Evolutionary conservation across 2,888 invertebrate species (phyloP), one percentile per base, ranked within the genome.

Genomic region (Lithophane semibrunnea): DNA sequence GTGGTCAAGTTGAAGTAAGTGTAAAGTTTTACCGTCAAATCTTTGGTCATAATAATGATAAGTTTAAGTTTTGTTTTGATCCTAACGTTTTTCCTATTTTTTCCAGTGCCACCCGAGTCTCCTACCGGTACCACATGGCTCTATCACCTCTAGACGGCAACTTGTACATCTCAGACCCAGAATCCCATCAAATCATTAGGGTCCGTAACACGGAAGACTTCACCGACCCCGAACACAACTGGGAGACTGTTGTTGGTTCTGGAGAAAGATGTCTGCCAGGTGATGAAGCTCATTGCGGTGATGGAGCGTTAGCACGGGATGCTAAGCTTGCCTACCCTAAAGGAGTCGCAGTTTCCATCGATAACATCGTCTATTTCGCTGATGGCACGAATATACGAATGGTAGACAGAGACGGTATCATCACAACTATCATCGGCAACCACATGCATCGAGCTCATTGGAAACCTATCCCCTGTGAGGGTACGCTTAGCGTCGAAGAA

Each of bases 61-160:
- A 44, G 8, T 44, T 65, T 29, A 42, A 37, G 3, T 24, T 49
- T 13, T 3, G 54, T 52, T 56, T 56, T 56, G 12, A 24, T 69
- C 42, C 49, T 79, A 67, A 73, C 9, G 4, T 13, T 24, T 37
- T 12, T 74, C 71, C 75, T 77, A 78, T 79, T 74, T 60, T 80
- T 95, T 97, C 86, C 96, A 99, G 99, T 92, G 98, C 99, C 42
- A 99, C 99, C 1, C 97, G 99, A 90, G 99, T 99, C 0, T 99
- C 99, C 0, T 99, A 99, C 94, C 98, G 99, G 75, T 99, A 99
- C 94, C 99, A 99, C 96, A 98, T 99, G 97, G 99, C 99, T 0
- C 96, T 99, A 64, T 99, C 99, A 89, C 99, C 99, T 0, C 97
- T 99, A 21, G 99, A 99, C 93, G 99, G 99, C 47, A 98, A 98